phyloP scores from a whole-genome alignment of 2,113 vertebrate species.

The Charina bottae region DNA sequence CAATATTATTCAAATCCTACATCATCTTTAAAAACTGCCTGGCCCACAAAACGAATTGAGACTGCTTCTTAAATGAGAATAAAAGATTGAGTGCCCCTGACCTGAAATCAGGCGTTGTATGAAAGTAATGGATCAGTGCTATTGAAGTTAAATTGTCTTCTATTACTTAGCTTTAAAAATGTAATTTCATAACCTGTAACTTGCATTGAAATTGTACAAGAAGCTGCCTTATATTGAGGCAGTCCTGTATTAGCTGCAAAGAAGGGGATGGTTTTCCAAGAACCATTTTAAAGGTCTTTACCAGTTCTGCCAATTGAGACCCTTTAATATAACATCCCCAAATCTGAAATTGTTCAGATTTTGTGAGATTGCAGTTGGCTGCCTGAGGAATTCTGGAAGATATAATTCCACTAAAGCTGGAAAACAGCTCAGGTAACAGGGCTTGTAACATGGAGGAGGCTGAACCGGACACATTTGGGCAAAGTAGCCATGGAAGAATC shows the following conservation, averaged over 20 bases:
- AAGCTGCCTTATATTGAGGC: not conserved
- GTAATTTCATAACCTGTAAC: not conserved
- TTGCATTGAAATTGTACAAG: not conserved
- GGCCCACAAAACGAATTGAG: not conserved
- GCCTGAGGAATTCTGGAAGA: not conserved
- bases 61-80: slow-evolving; percentile 1
- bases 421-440: not conserved
- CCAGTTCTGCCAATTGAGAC: not conserved
- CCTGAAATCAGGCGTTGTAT: not conserved
- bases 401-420: not conserved
- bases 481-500: not conserved
- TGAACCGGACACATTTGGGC: not conserved
- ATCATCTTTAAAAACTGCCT: not conserved
- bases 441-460: not conserved
- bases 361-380: not conserved
- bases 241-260: too few relatives aligned
- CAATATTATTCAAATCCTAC: not conserved
- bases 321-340: not conserved
- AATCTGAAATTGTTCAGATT: not conserved
- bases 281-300: not conserved
- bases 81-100: not conserved
- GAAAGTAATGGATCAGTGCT: slow-evolving; percentile 6
- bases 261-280: not conserved
- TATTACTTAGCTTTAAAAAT: not conserved
- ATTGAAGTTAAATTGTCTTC: rapidly evolving